phyloP scores from a whole-genome alignment of 2,888 invertebrate genomes.

The Ceramica pisi region DNA sequence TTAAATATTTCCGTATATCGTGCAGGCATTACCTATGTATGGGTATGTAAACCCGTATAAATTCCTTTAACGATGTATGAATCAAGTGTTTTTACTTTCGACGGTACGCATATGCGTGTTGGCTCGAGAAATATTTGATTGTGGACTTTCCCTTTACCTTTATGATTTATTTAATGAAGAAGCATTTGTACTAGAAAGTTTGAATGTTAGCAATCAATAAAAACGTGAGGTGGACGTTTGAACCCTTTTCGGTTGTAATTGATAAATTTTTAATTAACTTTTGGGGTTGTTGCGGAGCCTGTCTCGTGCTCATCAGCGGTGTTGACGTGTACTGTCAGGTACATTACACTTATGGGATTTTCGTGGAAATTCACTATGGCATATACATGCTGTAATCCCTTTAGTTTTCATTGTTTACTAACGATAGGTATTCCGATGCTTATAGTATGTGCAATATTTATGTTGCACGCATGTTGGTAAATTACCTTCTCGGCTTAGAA shows the following conservation, averaged over 20 bases:
- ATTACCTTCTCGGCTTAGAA: no score
- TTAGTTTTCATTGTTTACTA: no score
- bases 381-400: neutral
- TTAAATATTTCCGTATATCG: slow-evolving; percentile 71
- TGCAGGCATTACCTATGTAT: slow-evolving; percentile 57
- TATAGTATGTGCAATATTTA: no score
- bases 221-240: slow-evolving; percentile 12
- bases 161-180: slow-evolving; percentile 20
- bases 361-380: neutral
- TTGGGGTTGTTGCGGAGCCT: slow-evolving; percentile 30
- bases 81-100: slow-evolving; percentile 59
- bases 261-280: slow-evolving; percentile 56
- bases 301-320: slow-evolving; percentile 4
- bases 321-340: slow-evolving; percentile 19
- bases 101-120: slow-evolving; percentile 44
- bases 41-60: slow-evolving; percentile 57
- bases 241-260: slow-evolving; percentile 22
- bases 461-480: no score
- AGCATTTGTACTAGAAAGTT: slow-evolving; percentile 5
- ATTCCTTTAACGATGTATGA: slow-evolving; percentile 59
- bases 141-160: slow-evolving; percentile 16
- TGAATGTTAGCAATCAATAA: slow-evolving; percentile 27
- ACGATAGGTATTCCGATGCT: no score
- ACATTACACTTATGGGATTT: slow-evolving; percentile 1
- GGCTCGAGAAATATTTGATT: slow-evolving; percentile 41